phyloP scores from a whole-genome alignment of 2,113 vertebrate genomes.

The Aptenodytes forsteri region DNA sequence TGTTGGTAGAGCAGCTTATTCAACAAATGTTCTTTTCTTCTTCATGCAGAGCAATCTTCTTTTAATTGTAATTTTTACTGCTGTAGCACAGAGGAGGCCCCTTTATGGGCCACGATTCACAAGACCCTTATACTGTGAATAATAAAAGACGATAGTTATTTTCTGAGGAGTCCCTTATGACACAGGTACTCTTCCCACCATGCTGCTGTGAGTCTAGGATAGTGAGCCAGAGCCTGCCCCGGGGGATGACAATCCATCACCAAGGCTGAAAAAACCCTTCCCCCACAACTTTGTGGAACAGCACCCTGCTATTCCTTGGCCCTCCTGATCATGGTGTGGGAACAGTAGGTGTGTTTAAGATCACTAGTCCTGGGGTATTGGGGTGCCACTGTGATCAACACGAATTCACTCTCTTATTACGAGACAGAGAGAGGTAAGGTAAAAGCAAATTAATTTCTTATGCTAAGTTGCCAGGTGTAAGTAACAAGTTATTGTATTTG shows the following conservation, averaged over 20 bases:
- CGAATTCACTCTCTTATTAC: neutral
- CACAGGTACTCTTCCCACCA: neutral
- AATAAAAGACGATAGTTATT: neutral
- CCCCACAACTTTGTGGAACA: fast-evolving
- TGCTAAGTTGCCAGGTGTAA: neutral
- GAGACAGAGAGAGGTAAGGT: neutral
- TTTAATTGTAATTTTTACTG: constrained; percentile 19
- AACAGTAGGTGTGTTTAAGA: neutral
- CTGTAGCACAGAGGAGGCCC: neutral
- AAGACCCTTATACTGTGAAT: neutral
- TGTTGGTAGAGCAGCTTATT: neutral
- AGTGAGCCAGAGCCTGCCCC: neutral
- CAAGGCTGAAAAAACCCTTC: neutral
- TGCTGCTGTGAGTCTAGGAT: neutral
- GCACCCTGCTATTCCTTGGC: neutral
- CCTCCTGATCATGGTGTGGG: neutral
- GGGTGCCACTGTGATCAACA: neutral
- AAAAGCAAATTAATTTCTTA: neutral
- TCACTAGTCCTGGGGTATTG: neutral
- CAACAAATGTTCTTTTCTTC: neutral
- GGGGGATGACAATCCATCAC: fast-evolving
- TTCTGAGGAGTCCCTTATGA: neutral
- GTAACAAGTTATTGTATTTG: neutral
- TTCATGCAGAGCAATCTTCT: neutral
- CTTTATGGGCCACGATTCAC: neutral